Percentiles rank a stretch among this genome's conserved stretches.
phyloP scores from a whole-genome alignment of 92 coral and sea anemone genomes.

The Galaxea fascicularis region DNA sequence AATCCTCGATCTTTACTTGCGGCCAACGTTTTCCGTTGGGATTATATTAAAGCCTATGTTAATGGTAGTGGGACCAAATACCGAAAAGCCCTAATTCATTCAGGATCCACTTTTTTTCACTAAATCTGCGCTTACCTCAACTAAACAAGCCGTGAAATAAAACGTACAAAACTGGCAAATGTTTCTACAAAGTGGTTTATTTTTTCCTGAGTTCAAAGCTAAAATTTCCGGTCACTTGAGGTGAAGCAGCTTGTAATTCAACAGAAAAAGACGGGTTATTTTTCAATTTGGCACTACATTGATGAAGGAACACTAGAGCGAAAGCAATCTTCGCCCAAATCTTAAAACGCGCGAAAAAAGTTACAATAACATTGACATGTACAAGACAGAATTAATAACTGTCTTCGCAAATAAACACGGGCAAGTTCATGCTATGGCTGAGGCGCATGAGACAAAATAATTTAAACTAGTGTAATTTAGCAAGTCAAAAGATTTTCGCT shows the following conservation, averaged over 20 bases:
- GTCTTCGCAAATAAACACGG: slow-evolving; percentile 30
- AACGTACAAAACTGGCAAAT: slow-evolving; percentile 2
- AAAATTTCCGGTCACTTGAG: slow-evolving; percentile 45
- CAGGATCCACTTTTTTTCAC: neutral
- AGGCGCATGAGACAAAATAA: neutral
- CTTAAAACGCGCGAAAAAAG: slow-evolving; percentile 23
- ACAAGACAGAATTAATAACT: slow-evolving; percentile 21
- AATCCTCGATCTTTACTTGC: neutral
- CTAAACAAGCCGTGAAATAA: slow-evolving; percentile 24
- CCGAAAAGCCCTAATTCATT: slow-evolving; percentile 3
- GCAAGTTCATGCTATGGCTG: neutral
- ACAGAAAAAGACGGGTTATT: slow-evolving; percentile 4
- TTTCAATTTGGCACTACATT: neutral
- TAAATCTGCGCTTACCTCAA: neutral
- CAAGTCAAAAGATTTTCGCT: neutral
- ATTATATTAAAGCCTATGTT: neutral
- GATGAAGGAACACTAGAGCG: neutral
- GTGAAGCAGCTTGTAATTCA: slow-evolving; percentile 24
- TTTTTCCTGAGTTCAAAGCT: slow-evolving; percentile 19
- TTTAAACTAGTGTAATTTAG: slow-evolving; percentile 1
- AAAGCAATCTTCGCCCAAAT: slow-evolving; percentile 14
- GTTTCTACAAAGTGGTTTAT: slow-evolving; percentile 9
- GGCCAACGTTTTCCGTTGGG: neutral
- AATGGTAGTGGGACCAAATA: neutral
- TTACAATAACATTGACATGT: slow-evolving; percentile 41